phyloP scores from a whole-genome alignment of 2,888 invertebrate genomes.

The Brachyptera risi region DNA sequence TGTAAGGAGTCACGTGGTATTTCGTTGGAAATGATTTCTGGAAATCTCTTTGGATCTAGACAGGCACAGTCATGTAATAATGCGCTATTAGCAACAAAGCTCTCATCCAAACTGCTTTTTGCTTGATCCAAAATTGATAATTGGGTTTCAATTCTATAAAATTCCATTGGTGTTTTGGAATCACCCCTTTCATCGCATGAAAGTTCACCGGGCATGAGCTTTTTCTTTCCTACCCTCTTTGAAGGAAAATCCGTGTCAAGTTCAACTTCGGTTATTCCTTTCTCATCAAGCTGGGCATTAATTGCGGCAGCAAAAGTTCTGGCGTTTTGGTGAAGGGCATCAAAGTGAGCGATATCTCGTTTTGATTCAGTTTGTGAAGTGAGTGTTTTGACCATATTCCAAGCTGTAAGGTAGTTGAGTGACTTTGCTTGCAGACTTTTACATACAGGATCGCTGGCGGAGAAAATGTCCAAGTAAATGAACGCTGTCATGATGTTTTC shows the following conservation, averaged over 20 bases:
- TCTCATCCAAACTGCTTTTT: background rate
- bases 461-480: background rate
- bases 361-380: background rate
- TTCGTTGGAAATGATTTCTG: background rate
- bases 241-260: background rate
- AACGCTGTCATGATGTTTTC: background rate
- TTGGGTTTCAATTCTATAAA: background rate
- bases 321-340: background rate
- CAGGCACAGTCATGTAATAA: background rate
- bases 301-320: background rate
- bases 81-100: background rate
- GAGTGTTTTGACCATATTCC: background rate
- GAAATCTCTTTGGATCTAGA: background rate
- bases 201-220: background rate
- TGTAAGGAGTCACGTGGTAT: background rate
- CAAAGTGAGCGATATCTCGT: background rate
- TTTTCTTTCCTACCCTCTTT: background rate
- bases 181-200: background rate
- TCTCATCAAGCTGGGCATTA: background rate
- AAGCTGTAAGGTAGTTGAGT: background rate
- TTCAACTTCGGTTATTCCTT: background rate
- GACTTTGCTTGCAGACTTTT: background rate
- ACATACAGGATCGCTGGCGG: background rate
- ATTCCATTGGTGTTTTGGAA: background rate
- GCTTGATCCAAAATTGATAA: background rate